Percentiles rank a stretch among this genome's conserved stretches.
Conservation (phyloP, 2,888 invertebrate species). For the Microctonus brassicae region DNA sequence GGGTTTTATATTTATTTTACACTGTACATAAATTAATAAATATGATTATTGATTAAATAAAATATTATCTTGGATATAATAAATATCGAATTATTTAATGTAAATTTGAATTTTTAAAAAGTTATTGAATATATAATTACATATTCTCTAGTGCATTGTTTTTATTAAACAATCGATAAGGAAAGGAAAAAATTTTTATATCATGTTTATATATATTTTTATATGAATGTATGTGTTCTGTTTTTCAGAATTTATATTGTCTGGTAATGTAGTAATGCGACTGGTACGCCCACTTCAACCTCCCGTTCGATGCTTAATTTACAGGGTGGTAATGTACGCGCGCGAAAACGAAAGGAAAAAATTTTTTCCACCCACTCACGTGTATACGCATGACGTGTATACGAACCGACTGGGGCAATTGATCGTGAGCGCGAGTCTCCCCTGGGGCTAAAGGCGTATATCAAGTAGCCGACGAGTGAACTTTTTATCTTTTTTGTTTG, state of each 20-base stretch:
- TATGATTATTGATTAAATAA: no score
- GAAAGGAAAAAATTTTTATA: neutral
- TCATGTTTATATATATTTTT: neutral
- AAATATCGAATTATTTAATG: no score
- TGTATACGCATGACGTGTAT: slow-evolving; percentile 25
- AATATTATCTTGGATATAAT: no score
- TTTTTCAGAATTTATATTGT: slow-evolving; percentile 52
- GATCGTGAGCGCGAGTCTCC: slow-evolving; percentile 26
- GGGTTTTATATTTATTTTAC: no score
- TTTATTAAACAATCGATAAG: neutral
- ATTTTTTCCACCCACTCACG: slow-evolving; percentile 44
- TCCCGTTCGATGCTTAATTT: slow-evolving; percentile 53
- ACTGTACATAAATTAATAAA: no score
- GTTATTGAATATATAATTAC: neutral
- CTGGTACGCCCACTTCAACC: slow-evolving; percentile 50
- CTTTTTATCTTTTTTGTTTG: slow-evolving; percentile 23
- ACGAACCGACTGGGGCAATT: slow-evolving; percentile 19
- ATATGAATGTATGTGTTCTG: slow-evolving; percentile 22
- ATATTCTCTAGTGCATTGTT: neutral
- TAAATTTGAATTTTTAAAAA: no score
- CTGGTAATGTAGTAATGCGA: slow-evolving; percentile 53
- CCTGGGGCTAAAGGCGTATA: slow-evolving; percentile 51
- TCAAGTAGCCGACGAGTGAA: slow-evolving; percentile 52
- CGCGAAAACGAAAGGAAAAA: slow-evolving; percentile 40
- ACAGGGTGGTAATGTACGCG: slow-evolving; percentile 54